Percentiles rank a stretch among this genome's conserved stretches.
phyloP scores from a whole-genome alignment of 2,888 invertebrate genomes.

The Drosophila atripex region DNA sequence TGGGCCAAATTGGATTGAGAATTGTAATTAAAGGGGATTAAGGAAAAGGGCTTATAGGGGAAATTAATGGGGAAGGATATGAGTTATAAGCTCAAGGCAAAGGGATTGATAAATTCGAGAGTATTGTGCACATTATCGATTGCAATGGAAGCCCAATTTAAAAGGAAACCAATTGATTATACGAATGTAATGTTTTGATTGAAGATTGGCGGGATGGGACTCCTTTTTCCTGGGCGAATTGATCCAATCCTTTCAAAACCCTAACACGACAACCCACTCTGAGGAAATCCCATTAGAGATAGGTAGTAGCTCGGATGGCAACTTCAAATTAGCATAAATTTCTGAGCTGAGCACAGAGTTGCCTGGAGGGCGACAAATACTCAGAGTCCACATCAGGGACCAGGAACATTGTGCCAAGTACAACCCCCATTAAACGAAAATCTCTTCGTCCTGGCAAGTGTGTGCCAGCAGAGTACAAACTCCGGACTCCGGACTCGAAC shows the following conservation, averaged over 20 bases:
- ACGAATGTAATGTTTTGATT: neutral
- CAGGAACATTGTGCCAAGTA: neutral
- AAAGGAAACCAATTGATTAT: neutral
- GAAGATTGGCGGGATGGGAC: neutral
- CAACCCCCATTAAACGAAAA: slow-evolving; percentile 16
- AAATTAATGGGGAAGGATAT: slow-evolving; percentile 18
- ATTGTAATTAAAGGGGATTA: slow-evolving; percentile 42
- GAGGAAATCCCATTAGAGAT: neutral
- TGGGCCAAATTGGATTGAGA: slow-evolving; percentile 28
- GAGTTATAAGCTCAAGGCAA: slow-evolving; percentile 10
- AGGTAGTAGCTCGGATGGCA: neutral
- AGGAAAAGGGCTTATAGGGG: neutral
- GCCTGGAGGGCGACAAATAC: slow-evolving; percentile 3
- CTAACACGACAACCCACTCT: neutral
- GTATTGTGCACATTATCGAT: neutral
- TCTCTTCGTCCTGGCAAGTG: slow-evolving; percentile 22
- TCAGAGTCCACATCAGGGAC: neutral
- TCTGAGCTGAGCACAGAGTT: neutral
- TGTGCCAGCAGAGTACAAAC: slow-evolving; percentile 8
- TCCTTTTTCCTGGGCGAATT: neutral
- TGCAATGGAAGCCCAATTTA: neutral
- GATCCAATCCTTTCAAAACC: neutral
- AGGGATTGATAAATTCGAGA: slow-evolving; percentile 1
- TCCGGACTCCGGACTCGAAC: slow-evolving; percentile 31
- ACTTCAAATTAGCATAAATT: slow-evolving; percentile 26